Percentiles rank a stretch among this genome's conserved stretches.
These are phyloP conservation scores for Dendrocopos noguchii DNA, from an alignment of 2,113 vertebrate genomes.

Conservation along the genomic window DNA sequence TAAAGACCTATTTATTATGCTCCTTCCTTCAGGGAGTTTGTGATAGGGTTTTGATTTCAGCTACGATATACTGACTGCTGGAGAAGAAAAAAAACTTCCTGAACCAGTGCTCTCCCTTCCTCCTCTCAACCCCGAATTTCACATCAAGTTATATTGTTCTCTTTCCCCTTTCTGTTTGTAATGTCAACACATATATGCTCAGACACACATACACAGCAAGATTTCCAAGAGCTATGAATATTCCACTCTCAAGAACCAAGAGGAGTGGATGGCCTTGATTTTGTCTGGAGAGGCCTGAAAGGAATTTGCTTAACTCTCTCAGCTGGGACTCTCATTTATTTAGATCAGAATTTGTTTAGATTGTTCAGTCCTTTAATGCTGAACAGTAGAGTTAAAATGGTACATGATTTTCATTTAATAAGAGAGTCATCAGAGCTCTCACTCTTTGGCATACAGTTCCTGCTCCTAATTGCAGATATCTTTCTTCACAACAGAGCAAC, in stretches of 20 bases:
- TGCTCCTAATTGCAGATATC: not conserved
- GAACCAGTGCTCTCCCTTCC: conserved; percentile 8
- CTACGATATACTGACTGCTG: conserved; percentile 54
- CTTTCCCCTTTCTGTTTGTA: not conserved
- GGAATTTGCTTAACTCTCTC: conserved; percentile 6
- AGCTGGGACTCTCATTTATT: not conserved
- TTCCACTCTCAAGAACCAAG: not conserved
- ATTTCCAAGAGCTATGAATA: not conserved
- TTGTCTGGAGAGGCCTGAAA: not conserved
- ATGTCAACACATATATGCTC: not conserved
- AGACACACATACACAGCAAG: not conserved
- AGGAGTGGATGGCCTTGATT: not conserved
- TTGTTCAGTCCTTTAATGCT: not conserved
- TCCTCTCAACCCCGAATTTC: not conserved
- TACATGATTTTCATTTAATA: conserved; percentile 4
- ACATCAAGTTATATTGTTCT: conserved; percentile 3
- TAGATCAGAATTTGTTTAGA: conserved; percentile 33
- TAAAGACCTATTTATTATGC: conserved; percentile 71
- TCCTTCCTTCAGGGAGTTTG: conserved; percentile 65
- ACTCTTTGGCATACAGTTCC: not conserved
- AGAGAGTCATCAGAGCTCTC: not conserved
- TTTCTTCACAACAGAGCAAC: not conserved
- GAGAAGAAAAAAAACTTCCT: conserved; percentile 45
- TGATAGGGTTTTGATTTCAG: conserved; percentile 68
- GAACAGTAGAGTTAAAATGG: not conserved